phyloP scores from a whole-genome alignment of 2,113 vertebrate genomes.

The Saiga tatarica region DNA sequence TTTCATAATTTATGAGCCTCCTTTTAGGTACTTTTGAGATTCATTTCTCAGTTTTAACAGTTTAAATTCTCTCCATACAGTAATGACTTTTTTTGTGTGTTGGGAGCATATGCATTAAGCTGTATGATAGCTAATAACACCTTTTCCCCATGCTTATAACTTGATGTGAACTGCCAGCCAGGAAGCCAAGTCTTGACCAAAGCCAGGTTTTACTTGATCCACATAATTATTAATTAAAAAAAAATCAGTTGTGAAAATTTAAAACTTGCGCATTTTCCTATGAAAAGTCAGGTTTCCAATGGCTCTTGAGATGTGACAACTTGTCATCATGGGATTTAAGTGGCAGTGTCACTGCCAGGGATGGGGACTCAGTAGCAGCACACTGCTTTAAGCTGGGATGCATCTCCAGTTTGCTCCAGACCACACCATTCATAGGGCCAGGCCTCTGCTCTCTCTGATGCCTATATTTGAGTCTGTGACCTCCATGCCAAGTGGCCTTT shows the following conservation, averaged over 20 bases:
- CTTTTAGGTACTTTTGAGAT: neutral
- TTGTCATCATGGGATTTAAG: neutral
- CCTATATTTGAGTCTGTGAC: neutral
- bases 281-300: neutral
- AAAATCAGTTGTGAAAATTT: neutral
- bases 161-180: no score
- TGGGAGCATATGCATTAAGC: neutral
- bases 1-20: neutral
- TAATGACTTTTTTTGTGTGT: neutral
- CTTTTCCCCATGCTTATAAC: neutral
- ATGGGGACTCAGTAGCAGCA: fast-evolving
- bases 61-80: neutral
- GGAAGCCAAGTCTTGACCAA: neutral
- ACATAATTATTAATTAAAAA: neutral
- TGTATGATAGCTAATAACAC: neutral
- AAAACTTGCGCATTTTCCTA: neutral
- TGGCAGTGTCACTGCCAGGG: fast-evolving
- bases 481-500: neutral
- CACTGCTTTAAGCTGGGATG: neutral
- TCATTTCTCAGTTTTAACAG: neutral
- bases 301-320: neutral
- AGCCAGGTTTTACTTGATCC: neutral
- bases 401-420: neutral
- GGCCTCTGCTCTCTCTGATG: neutral
- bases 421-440: no score